Base-by-base conservation (phyloP, 2,888 invertebrate genomes). In the Lycaena phlaeas region DNA sequence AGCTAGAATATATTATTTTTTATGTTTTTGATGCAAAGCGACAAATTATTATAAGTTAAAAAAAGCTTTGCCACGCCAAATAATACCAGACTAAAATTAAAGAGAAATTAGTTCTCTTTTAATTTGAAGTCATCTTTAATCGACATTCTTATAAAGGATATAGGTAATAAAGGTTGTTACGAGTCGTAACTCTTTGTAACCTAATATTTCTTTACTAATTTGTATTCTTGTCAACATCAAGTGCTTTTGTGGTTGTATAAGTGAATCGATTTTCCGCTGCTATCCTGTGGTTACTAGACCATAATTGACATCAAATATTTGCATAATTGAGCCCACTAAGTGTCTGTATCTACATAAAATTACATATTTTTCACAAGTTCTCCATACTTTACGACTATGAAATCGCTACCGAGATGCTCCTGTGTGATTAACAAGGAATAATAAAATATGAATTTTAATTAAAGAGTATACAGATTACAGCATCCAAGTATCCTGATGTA, bases 291-390 rank as follows among this genome's bases (percentile, higher is more conserved):
- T 74, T 77, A 76, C 74, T 69, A 67, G 67, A 64, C 69, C 74
- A 73, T 81, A 76, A 78, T 73, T 70, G 68, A 68, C 68, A 62
- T 64, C 51, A 64, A 58, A 61, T 67, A 81, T 81, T 82, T 81
- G 72, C 81, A 81, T 82, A 81, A 81, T 79, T 79, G 74, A 74
- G 56, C 59, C 57, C 66, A 64, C 63, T 74, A 77, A 79, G 78
- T 74, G 76, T 75, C 64, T 52, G 59, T 65, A 79, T 81, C 75
- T 81, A 70, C 79, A 82, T 81, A 74, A 79, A 78, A 79, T 76
- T 78, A 74, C 72, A 57, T 69, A 65, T 75, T 75, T 75, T 78
- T 76, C 66, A 68, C 59, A 60, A 61, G 54, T 67, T 64, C 68
- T 66, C 66, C 72, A 70, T 71, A 73, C 69, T 73, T 73, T 71